Conservation (phyloP, 2,888 invertebrate genomes). For the Trissoscelio sp. region DNA sequence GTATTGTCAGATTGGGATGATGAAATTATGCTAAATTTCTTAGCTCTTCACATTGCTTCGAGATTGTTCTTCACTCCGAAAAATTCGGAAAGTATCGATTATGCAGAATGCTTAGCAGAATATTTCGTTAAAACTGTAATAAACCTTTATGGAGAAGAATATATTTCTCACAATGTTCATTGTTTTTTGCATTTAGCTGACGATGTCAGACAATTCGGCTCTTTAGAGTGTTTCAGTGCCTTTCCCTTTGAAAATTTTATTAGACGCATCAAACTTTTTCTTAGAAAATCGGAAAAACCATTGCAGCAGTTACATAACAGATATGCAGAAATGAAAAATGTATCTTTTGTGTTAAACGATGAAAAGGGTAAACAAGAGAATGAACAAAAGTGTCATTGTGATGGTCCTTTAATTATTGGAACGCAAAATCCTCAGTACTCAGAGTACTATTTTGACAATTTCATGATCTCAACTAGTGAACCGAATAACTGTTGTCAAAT, state of each 20-base stretch:
- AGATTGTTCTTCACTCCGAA: neutral
- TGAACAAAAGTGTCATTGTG: conserved; percentile 11
- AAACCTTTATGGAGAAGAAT: neutral
- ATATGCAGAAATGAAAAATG: conserved; percentile 17
- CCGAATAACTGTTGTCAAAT: conserved; percentile 24
- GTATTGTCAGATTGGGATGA: neutral
- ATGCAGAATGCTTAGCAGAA: neutral
- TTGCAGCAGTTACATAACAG: conserved; percentile 24
- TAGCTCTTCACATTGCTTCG: neutral
- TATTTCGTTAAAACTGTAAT: neutral
- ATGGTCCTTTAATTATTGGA: neutral
- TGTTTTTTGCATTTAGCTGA: neutral
- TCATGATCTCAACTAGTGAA: neutral
- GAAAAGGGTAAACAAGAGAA: neutral
- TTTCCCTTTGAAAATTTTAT: conserved; percentile 12
- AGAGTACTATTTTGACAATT: conserved; percentile 11
- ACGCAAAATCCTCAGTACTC: conserved; percentile 5
- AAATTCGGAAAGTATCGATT: neutral
- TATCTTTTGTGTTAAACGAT: neutral
- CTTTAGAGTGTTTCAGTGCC: neutral
- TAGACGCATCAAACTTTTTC: neutral
- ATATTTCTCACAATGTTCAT: neutral
- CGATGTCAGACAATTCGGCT: neutral
- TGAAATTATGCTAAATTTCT: neutral
- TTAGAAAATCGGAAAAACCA: conserved; percentile 34